phyloP scores from a whole-genome alignment of 2,113 vertebrate genomes.

The Cyanistes caeruleus region DNA sequence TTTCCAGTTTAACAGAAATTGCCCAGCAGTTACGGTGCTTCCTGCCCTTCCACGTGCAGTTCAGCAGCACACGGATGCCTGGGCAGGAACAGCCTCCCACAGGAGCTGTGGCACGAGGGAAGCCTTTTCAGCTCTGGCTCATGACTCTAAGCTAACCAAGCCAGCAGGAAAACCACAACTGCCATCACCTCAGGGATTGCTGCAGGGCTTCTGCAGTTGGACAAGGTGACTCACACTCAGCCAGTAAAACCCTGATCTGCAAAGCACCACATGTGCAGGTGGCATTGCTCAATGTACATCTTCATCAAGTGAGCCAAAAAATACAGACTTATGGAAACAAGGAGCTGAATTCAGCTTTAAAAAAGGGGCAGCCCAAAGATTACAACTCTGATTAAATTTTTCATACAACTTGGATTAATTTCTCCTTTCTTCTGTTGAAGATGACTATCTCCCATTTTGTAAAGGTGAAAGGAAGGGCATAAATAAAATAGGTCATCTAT shows the following conservation, averaged over 20 bases:
- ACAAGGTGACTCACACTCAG: not conserved
- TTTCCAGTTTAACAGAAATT: not conserved
- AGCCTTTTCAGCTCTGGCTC: not conserved
- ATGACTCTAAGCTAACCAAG: not conserved
- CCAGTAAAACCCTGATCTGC: not conserved
- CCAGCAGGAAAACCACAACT: not conserved
- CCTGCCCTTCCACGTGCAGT: accelerated
- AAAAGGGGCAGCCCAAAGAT: not conserved
- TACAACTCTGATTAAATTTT: not conserved
- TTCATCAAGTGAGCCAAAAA: not conserved
- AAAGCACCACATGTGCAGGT: not conserved
- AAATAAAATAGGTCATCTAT: not conserved
- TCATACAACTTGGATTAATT: not conserved
- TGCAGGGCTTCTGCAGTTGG: not conserved
- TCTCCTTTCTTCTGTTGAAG: not conserved
- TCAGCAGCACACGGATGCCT: not conserved
- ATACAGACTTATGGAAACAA: not conserved
- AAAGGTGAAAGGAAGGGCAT: not conserved
- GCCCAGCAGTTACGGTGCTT: not conserved
- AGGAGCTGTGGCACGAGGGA: not conserved
- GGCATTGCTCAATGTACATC: not conserved
- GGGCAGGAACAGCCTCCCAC: not conserved
- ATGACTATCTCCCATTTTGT: not conserved
- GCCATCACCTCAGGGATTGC: not conserved
- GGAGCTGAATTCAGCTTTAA: not conserved